Percentiles rank a stretch among this genome's conserved stretches.
Evolutionary conservation across 2,888 invertebrate species (phyloP).

Genomic region (Tenthredo distinguenda): DNA sequence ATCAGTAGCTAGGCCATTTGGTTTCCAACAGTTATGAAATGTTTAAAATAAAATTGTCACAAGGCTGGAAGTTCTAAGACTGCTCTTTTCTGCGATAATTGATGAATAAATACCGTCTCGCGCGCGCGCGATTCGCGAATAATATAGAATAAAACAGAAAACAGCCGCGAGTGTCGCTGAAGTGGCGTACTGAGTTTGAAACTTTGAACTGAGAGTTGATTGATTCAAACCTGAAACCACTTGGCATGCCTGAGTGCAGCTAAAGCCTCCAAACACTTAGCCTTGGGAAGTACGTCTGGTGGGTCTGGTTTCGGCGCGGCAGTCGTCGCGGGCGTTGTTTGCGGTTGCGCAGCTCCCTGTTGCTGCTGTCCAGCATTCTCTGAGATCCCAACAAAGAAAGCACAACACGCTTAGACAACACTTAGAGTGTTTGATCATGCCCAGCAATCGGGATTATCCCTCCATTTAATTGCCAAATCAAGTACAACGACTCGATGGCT

Average conservation of each 20-base stretch:
- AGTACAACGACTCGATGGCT: conserved; percentile 25
- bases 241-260: conserved; percentile 99
- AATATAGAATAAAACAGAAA: conserved; percentile 66
- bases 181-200: conserved; percentile 56
- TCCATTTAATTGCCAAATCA: conserved; percentile 65
- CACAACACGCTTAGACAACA: conserved; percentile 79
- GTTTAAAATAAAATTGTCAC: conserved; percentile 64
- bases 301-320: conserved; percentile 87
- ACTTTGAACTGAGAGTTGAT: conserved; percentile 75
- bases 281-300: conserved; percentile 97
- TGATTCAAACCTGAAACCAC: conserved; percentile 98
- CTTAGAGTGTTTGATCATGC: conserved; percentile 79
- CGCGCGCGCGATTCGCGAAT: conserved; percentile 60
- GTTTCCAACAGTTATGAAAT: conserved; percentile 43
- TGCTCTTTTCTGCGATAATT: conserved; percentile 62
- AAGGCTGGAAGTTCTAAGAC: conserved; percentile 78
- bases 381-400: conserved; percentile 79
- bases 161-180: conserved; percentile 61
- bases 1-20: conserved; percentile 65
- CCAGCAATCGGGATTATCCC: conserved; percentile 70
- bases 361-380: conserved; percentile 79
- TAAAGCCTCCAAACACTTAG: conserved; percentile 99
- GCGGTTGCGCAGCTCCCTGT: conserved; percentile 78
- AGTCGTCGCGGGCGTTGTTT: conserved; percentile 85
- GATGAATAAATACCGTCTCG: conserved; percentile 10